Percentiles rank a stretch among this genome's conserved stretches.
phyloP scores from a whole-genome alignment of 2,888 invertebrate genomes.

The Drosophila diplacantha region DNA sequence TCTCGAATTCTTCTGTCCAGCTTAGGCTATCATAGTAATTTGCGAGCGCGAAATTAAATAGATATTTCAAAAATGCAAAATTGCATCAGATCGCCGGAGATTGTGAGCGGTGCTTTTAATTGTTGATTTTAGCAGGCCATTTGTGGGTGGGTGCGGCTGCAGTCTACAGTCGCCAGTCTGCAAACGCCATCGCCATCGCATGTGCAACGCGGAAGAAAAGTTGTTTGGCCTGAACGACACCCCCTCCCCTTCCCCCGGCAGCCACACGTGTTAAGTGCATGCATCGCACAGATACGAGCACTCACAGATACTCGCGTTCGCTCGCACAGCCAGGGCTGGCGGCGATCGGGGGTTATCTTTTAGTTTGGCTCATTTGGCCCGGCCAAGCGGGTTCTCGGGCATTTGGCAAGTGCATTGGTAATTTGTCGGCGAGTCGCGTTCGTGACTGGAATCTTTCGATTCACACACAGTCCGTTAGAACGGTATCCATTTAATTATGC shows the following conservation, averaged over 20 bases:
- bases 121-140: slow-evolving; percentile 63
- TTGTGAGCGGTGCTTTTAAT: slow-evolving; percentile 62
- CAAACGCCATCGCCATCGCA: slow-evolving; percentile 38
- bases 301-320: slow-evolving; percentile 47
- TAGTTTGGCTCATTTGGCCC: slow-evolving; percentile 50
- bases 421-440: slow-evolving; percentile 63
- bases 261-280: slow-evolving; percentile 46
- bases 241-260: slow-evolving; percentile 14
- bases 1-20: slow-evolving; percentile 33
- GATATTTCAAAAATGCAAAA: slow-evolving; percentile 68
- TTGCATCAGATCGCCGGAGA: slow-evolving; percentile 63
- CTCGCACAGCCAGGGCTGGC: slow-evolving; percentile 12
- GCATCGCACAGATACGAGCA: slow-evolving; percentile 60
- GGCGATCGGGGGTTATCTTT: slow-evolving; percentile 34
- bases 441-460: slow-evolving; percentile 68
- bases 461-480: slow-evolving; percentile 54
- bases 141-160: slow-evolving; percentile 69
- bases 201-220: slow-evolving; percentile 73
- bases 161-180: slow-evolving; percentile 20
- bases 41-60: slow-evolving; percentile 53
- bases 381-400: slow-evolving; percentile 60
- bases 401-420: slow-evolving; percentile 71
- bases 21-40: slow-evolving; percentile 48
- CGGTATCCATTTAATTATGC: slow-evolving; percentile 31
- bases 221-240: slow-evolving; percentile 47